These are phyloP conservation scores for Henricia sp. DNA, from an alignment of 53 echinoderm and acorn worm genomes.

Conservation along the genomic window DNA sequence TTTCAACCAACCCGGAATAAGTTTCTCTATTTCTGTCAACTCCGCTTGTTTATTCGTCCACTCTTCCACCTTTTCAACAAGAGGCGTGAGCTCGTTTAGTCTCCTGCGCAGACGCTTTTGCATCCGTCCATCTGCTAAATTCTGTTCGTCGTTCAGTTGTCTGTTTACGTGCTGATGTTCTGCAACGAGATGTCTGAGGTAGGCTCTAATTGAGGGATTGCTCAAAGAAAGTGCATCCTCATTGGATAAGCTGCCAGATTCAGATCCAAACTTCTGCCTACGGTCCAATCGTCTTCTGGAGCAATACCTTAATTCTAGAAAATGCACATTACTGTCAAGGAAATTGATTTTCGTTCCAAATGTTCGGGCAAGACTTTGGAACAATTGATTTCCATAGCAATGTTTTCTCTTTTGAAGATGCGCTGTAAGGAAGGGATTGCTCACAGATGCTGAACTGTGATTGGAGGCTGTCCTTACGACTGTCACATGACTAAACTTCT, in stretches of 20 bases:
- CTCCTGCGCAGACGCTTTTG: slow-evolving; percentile 48
- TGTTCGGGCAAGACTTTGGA: too few relatives aligned
- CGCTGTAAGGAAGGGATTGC: not conserved
- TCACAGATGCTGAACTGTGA: not conserved
- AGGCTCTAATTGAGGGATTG: slow-evolving; percentile 46
- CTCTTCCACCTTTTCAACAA: slow-evolving; percentile 53
- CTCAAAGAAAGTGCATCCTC: slow-evolving; percentile 23
- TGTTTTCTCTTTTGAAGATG: not conserved
- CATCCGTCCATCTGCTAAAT: slow-evolving; percentile 40
- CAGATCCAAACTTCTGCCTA: slow-evolving; percentile 9
- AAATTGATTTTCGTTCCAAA: too few relatives aligned
- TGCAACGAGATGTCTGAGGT: slow-evolving; percentile 17
- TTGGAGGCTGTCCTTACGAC: not conserved
- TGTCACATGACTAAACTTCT: not conserved
- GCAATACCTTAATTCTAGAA: not conserved
- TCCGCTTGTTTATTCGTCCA: slow-evolving; percentile 46
- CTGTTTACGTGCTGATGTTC: not conserved
- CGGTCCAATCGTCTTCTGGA: slow-evolving; percentile 2
- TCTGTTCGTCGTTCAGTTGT: slow-evolving; percentile 4
- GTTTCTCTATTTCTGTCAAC: slow-evolving; percentile 45
- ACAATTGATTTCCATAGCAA: slow-evolving; percentile 18
- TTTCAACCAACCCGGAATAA: slow-evolving; percentile 53
- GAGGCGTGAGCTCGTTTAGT: slow-evolving; percentile 44
- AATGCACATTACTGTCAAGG: too few relatives aligned
- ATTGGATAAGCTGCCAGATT: slow-evolving; percentile 8